Evolutionary conservation across 1,140 invertebrate species (phyloP), one percentile per base, ranked within the genome.

Genomic region (Drosophila ficusphila): DNA sequence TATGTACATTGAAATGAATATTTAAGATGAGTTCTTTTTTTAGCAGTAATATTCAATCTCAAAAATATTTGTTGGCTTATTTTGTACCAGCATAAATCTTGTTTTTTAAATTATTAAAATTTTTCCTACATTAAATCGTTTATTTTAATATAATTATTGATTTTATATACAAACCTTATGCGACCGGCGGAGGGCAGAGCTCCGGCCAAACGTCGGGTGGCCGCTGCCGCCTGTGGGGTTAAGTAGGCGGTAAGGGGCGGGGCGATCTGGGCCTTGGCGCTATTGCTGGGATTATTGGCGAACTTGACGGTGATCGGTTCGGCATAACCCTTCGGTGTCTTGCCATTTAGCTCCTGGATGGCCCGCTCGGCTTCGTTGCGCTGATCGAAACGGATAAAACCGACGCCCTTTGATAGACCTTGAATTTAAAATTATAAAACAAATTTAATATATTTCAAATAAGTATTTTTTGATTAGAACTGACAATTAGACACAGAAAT

Each of bases 241-340:
- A 61, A 92, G 90, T 88, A 94, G 92, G 77, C 93, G 91, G 67
- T 93, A 86, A 71, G 92, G 91, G 68, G 93, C 91, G 52, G 93
- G 90, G 56, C 93, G 91, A 72, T 93, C 92, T 67, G 93, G 68
- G 74, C 93, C 92, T 93, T 94, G 71, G 93, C 93, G 81, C 93
- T 93, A 79, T 93, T 93, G 88, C 93, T 94, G n/a, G 93, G 93
- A 79, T 94, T 94, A 74, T 94, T 94, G 68, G 93, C 93, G 91
- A 93, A 94, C 76, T 94, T 94, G 3, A 94, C 93, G 61, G 93
- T 94, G 47, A 94, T 94, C 7, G 93, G 93, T 18, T 93, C 93
- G 23, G 92, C 92, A 49, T 93, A 93, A 33, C 93, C 93, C 57
- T 93, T 93, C 5, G 93, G 93, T 51, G 93, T 92, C 54, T 93